A percentile compares a stretch with the other conserved stretches of the same genome.
Evolutionary conservation across 2,797 vertebrate genomes (phyloP).

Genomic region (Cynodonichthys magdalenae): DNA sequence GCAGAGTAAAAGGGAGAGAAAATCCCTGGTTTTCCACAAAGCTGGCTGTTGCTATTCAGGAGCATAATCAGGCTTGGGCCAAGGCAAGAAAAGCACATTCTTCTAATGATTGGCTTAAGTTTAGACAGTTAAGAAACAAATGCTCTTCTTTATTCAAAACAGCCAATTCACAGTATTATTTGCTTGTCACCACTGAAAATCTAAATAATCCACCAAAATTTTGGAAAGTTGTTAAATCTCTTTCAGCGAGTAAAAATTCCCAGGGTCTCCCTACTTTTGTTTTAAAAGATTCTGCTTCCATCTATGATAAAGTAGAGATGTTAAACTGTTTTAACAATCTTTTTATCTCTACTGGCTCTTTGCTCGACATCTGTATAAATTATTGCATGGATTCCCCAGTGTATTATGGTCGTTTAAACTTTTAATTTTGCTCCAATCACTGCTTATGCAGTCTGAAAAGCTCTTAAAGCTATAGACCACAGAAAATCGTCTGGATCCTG

Average conservation of each 20-base stretch:
- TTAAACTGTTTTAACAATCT: too few species aligned
- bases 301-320: not conserved
- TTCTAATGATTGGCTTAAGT: not conserved
- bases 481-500: not conserved
- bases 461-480: not conserved
- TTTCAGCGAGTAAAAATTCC: not conserved
- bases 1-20: not conserved
- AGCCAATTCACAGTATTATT: not conserved
- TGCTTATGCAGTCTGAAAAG: not conserved
- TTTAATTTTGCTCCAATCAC: not conserved
- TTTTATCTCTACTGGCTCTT: not conserved
- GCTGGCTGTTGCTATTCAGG: not conserved
- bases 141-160: too few species aligned
- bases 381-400: not conserved
- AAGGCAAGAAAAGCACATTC: not conserved
- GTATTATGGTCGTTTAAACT: not conserved
- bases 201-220: not conserved
- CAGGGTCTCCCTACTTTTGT: not conserved
- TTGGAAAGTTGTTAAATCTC: not conserved
- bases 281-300: not conserved
- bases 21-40: not conserved
- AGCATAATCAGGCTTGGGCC: not conserved
- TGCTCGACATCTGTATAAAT: not conserved
- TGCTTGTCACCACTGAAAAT: not conserved
- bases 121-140: too few species aligned